These are phyloP conservation scores for Eremophila alpestris DNA, from an alignment of 2,797 vertebrate genomes.

Conservation along the genomic window DNA sequence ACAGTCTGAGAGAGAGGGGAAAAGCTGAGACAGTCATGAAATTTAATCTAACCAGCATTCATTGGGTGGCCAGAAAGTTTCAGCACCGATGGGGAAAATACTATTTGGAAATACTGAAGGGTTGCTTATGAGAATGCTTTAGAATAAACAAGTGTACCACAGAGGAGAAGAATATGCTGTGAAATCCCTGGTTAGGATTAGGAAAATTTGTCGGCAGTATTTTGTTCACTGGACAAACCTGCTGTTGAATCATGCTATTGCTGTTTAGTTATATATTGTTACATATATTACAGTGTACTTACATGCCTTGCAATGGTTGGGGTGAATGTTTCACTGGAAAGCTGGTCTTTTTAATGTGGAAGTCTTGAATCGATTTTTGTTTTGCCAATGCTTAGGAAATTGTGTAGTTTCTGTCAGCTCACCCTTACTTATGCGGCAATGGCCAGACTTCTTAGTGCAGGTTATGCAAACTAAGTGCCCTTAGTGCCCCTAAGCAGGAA, in stretches of 20 bases:
- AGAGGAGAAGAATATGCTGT: background rate
- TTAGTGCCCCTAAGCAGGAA: background rate
- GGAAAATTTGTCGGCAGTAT: background rate
- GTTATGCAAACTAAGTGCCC: background rate
- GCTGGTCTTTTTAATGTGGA: background rate
- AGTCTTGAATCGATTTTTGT: background rate
- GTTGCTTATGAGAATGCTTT: background rate
- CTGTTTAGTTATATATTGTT: background rate
- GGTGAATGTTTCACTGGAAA: background rate
- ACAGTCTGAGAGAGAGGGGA: background rate
- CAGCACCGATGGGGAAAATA: background rate
- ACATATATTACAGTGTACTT: background rate
- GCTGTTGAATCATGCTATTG: background rate
- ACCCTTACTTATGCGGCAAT: background rate
- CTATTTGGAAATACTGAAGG: background rate
- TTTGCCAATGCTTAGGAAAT: background rate
- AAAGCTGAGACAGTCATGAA: background rate
- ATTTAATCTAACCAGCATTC: background rate
- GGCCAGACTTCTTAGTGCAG: background rate
- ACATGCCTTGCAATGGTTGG: background rate
- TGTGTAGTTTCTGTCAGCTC: background rate
- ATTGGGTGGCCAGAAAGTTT: background rate
- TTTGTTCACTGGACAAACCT: background rate
- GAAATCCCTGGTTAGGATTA: background rate
- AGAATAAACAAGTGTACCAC: background rate